phyloP scores from a whole-genome alignment of 1,140 invertebrate genomes.

The Euura lappo region DNA sequence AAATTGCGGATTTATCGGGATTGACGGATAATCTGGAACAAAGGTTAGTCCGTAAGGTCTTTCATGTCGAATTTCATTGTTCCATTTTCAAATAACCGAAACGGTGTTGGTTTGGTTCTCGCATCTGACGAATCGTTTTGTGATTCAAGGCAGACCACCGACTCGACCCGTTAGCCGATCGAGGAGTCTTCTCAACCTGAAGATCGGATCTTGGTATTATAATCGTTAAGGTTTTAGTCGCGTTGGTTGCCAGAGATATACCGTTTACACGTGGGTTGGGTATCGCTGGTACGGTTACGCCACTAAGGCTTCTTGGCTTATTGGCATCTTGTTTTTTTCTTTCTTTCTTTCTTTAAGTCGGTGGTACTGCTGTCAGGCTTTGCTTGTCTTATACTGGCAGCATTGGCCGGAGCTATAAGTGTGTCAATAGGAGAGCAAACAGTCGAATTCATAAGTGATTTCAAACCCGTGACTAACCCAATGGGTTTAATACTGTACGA shows the following conservation, averaged over 20 bases:
- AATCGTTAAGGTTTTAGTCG: too few relatives aligned
- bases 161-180: slow-evolving; percentile 2
- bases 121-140: background rate
- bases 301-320: background rate
- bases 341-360: background rate
- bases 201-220: too few relatives aligned
- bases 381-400: background rate
- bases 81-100: slow-evolving; percentile 3
- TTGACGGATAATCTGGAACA: too few relatives aligned
- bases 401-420: slow-evolving; percentile 20
- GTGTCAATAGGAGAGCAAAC: slow-evolving; percentile 38
- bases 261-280: slow-evolving; percentile 1
- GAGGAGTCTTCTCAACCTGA: background rate
- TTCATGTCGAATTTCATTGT: slow-evolving; percentile 30
- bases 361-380: background rate
- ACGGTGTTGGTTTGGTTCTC: background rate
- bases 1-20: too few relatives aligned
- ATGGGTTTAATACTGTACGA: slow-evolving; percentile 28
- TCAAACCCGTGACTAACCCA: slow-evolving; percentile 22
- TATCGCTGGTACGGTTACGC: background rate
- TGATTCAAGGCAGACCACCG: slow-evolving; percentile 1
- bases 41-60: slow-evolving; percentile 37
- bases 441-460: slow-evolving; percentile 24
- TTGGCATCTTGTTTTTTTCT: too few relatives aligned
- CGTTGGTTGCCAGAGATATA: background rate